phyloP scores from a whole-genome alignment of 1,140 invertebrate genomes.

The Paralvinella palmiformis region DNA sequence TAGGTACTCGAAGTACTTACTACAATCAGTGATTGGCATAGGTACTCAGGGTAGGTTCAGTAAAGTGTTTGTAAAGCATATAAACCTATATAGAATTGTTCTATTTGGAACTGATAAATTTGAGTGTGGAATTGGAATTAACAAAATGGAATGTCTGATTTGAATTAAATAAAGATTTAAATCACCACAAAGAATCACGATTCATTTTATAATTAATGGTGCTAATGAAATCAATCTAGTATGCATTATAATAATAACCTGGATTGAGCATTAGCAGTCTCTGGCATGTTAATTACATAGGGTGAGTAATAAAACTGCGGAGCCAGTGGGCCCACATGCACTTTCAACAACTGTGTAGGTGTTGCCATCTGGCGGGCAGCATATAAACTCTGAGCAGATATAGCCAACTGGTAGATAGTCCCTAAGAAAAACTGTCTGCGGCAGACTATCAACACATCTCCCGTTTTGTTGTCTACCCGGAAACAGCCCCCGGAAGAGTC shows the following conservation, averaged over 20 bases:
- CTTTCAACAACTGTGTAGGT: neutral
- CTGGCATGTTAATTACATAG: neutral
- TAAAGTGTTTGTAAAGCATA: no score
- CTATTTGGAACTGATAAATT: no score
- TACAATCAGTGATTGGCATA: no score
- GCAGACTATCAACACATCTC: conserved; percentile 13
- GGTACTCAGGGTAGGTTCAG: no score
- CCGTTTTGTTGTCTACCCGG: neutral
- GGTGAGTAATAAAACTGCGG: conserved; percentile 1
- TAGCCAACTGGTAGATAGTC: conserved; percentile 3
- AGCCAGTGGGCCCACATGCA: neutral
- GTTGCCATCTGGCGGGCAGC: neutral
- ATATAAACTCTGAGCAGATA: neutral
- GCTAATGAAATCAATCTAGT: no score
- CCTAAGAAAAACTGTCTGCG: conserved; percentile 1
- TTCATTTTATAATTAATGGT: no score
- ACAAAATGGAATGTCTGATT: no score
- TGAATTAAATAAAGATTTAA: no score
- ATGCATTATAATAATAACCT: conserved; percentile 7
- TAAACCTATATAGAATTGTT: no score
- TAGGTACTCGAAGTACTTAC: no score
- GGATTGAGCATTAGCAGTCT: neutral
- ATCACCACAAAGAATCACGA: no score
- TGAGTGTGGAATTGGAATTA: no score
- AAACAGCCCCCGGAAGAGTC: conserved; percentile 7